Percentiles rank a stretch among this genome's conserved stretches.
Conservation (phyloP, 1,140 invertebrate genomes). For the Mercenaria mercenaria region DNA sequence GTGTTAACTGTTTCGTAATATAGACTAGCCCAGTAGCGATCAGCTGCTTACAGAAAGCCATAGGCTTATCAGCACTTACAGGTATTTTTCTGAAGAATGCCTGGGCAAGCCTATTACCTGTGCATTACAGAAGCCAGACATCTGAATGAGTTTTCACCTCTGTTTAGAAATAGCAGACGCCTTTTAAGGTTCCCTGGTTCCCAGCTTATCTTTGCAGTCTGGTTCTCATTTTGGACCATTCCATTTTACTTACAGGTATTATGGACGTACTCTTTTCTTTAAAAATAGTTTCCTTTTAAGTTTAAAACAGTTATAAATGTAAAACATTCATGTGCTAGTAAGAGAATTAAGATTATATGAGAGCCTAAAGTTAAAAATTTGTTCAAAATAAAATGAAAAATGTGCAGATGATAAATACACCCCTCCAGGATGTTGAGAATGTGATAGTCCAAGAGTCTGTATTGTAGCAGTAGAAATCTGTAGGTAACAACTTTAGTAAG, state of each 20-base stretch:
- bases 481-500: constrained; percentile 36
- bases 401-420: neutral
- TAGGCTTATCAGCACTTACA: neutral
- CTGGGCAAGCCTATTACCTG: constrained; percentile 28
- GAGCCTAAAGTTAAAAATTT: no score
- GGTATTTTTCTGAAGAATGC: neutral
- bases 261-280: neutral
- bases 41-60: neutral
- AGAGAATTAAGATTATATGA: no score
- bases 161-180: neutral
- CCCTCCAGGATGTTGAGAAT: neutral
- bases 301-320: neutral
- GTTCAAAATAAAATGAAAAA: no score
- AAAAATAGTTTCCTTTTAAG: neutral
- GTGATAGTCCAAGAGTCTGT: constrained; percentile 25
- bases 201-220: constrained; percentile 6
- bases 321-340: no score
- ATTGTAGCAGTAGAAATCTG: neutral
- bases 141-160: neutral
- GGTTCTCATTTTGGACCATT: constrained; percentile 40
- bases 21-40: neutral
- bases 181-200: constrained; percentile 55
- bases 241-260: constrained; percentile 1
- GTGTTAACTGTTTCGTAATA: neutral
- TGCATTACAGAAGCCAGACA: neutral